Evolutionary conservation across 2,888 invertebrate species (phyloP), one percentile per base, ranked within the genome.

Genomic region (Drosophila anomalata): DNA sequence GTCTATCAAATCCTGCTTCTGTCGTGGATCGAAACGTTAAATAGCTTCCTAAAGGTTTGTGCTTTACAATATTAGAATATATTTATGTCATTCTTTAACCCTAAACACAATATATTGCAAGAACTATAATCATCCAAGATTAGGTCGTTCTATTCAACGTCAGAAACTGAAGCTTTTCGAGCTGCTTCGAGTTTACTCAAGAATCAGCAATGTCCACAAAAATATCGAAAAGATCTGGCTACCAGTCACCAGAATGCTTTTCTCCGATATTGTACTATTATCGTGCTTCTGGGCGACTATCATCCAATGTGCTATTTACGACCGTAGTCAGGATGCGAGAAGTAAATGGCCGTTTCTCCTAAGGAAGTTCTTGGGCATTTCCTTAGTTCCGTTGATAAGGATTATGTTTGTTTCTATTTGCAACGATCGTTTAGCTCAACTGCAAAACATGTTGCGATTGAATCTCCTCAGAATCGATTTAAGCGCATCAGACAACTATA

Each of bases 1-100:
- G 48, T 26, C 14, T 66, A 66, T 11, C 66, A 66, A n/a, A 4
- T 66, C 11, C 8, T 66, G 9, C n/a, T 66, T 12, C n/a, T 66
- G 7, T 50, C 48, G 8, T 66, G 66, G 68, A 14, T 55, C 0
- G 6, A 17, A 26, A 3, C 42, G 3, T 56, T 66, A 9, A 11
- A 22, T 9, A 14, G 8, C 3, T 42, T 44, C 22, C 22, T 50
- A 12, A 12, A 52, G 33, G 55, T 51, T 9, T 33, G 26, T 3
- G 14, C 8, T 17, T 41, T 29, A 5, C 8, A n/a, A 11, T 0
- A 17, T 29, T 44, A 4, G 0, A 33, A n/a, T 1, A 29, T 29
- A 3, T 29, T 7, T 29, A 2, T 29, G 29, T 9, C 29, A 29
- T 2, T 9, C 8, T 29, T 9, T 29, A 29, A 29, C 9, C 2